Evolutionary conservation across 2,113 vertebrate species (phyloP).

Genomic region (Onychorhynchus coronatus): DNA sequence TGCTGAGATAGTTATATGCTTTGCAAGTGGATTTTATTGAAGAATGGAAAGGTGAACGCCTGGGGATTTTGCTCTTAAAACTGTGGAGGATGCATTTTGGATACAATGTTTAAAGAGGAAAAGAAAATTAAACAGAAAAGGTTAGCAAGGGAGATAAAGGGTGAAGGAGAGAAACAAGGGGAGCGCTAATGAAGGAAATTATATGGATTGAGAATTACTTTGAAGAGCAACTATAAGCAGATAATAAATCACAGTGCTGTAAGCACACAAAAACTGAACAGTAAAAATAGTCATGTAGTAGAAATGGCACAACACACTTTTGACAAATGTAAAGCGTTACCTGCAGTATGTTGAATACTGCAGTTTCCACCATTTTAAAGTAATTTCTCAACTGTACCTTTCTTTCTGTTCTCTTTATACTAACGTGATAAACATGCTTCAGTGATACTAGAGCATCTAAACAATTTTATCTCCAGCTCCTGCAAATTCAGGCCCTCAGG

Average conservation of each 20-base stretch:
- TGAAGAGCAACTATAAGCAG: not conserved
- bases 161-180: slow-evolving; percentile 42
- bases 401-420: not conserved
- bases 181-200: slow-evolving; percentile 43
- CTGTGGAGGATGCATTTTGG: not conserved
- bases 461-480: not conserved
- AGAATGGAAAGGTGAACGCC: not conserved
- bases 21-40: slow-evolving; percentile 29
- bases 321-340: not conserved
- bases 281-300: not conserved
- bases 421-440: not conserved
- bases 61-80: slow-evolving; percentile 44
- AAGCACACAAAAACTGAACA: not conserved
- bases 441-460: not conserved
- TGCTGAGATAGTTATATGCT: slow-evolving; percentile 29
- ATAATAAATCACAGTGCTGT: slow-evolving; percentile 22
- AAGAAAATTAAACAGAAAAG: slow-evolving; percentile 38
- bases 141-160: not conserved
- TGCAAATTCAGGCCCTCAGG: not conserved
- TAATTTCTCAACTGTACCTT: not conserved
- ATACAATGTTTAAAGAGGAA: slow-evolving; percentile 6
- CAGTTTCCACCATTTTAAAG: not conserved
- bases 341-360: not conserved
- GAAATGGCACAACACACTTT: not conserved
- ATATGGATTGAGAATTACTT: slow-evolving; percentile 29